phyloP scores from a whole-genome alignment of 1,140 invertebrate genomes.

The Pogonus chalceus region DNA sequence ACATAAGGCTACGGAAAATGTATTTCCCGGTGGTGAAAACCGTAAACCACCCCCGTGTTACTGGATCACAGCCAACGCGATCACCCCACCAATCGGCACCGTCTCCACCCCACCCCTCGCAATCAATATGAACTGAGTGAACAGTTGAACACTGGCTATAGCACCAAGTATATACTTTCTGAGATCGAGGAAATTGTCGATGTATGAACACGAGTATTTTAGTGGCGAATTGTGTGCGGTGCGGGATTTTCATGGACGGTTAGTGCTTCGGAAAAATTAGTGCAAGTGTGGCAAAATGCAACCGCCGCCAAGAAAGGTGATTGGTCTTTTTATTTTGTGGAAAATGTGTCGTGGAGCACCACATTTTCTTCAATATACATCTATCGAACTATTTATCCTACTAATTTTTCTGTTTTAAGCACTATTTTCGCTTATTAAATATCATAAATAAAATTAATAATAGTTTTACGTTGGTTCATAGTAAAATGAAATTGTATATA shows the following conservation, averaged over 20 bases:
- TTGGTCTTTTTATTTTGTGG: slow-evolving; percentile 10
- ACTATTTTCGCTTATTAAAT: not conserved
- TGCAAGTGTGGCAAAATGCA: slow-evolving; percentile 41
- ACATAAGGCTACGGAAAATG: no score
- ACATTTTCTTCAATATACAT: not conserved
- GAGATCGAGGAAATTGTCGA: not conserved
- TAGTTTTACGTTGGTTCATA: not conserved
- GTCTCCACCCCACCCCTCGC: not conserved
- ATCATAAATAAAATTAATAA: not conserved
- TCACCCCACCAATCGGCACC: no score
- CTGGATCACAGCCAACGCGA: no score
- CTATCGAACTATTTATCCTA: not conserved
- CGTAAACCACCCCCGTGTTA: no score
- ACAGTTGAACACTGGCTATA: no score
- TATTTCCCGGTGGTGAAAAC: no score
- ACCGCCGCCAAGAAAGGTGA: slow-evolving; percentile 67
- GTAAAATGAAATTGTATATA: not conserved
- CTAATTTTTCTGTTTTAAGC: not conserved
- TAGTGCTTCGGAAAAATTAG: not conserved
- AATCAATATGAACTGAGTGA: not conserved
- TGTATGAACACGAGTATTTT: not conserved
- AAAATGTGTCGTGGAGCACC: not conserved
- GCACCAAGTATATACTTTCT: no score
- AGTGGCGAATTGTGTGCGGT: not conserved
- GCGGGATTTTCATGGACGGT: not conserved